Evolutionary conservation across 2,888 invertebrate genomes (phyloP).

Genomic region (Chirona hameri): DNA sequence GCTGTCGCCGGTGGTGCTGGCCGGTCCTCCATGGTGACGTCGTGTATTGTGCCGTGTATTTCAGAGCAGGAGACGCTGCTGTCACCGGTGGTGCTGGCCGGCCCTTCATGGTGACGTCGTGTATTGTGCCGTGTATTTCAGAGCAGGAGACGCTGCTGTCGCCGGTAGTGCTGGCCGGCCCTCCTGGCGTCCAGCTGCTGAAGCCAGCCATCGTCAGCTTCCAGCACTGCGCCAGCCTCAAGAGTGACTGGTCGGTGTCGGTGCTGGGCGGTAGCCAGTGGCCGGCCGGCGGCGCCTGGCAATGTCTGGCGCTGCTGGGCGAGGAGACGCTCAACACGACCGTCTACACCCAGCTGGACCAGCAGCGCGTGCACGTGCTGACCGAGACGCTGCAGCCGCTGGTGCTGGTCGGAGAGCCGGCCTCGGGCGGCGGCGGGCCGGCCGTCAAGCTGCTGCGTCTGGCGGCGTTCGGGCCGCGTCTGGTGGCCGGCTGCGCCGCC

Average conservation of each 20-base stretch:
- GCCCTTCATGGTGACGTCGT: too few species aligned
- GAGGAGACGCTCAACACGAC: slow-evolving; percentile 85
- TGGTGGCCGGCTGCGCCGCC: slow-evolving; percentile 52
- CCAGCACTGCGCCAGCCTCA: slow-evolving; percentile 81
- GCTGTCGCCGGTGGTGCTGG: too few species aligned
- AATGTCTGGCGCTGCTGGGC: slow-evolving; percentile 64
- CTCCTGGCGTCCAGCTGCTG: slow-evolving; percentile 62
- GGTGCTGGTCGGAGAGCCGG: slow-evolving; percentile 75
- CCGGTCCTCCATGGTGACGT: too few species aligned
- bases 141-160: too few species aligned
- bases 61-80: too few species aligned
- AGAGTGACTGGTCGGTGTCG: slow-evolving; percentile 74
- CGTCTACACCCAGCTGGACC: slow-evolving; percentile 89
- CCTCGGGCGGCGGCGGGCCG: slow-evolving; percentile 48
- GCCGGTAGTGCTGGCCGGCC: too few species aligned
- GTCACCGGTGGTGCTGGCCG: too few species aligned
- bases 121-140: too few species aligned
- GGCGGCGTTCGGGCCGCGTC: slow-evolving; percentile 75
- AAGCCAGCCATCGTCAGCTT: slow-evolving; percentile 79
- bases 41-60: too few species aligned
- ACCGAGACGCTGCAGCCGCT: slow-evolving; percentile 85
- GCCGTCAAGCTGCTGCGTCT: slow-evolving; percentile 81
- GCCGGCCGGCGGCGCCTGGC: slow-evolving; percentile 39
- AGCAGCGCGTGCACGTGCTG: slow-evolving; percentile 64
- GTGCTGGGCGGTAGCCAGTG: slow-evolving; percentile 56